These are phyloP conservation scores for Caerostris darwini DNA, from an alignment of 1,140 invertebrate genomes.

Conservation along the genomic window DNA sequence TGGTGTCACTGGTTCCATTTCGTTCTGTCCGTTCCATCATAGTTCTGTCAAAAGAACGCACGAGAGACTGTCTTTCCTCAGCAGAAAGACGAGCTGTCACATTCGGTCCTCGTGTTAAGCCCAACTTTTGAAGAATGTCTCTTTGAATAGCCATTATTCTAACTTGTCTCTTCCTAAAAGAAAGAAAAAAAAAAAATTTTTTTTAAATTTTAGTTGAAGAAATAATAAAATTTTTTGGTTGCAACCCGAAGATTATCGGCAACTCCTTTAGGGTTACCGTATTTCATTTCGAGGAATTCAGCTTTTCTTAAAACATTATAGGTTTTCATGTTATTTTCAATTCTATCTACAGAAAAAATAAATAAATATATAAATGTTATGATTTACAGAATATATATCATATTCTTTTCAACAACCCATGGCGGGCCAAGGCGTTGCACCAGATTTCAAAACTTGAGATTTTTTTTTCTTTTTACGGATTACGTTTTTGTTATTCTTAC, in stretches of 20 bases:
- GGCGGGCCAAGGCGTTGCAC: too few species aligned
- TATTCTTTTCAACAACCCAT: too few species aligned
- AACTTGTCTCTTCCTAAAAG: constrained; percentile 61
- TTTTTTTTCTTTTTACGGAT: too few species aligned
- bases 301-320: neutral
- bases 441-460: too few species aligned
- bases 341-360: too few species aligned
- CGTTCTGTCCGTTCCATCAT: neutral
- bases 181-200: neutral
- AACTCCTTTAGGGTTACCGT: neutral
- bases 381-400: too few species aligned
- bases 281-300: neutral
- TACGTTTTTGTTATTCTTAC: too few species aligned
- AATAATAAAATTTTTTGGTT: neutral
- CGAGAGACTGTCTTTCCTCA: constrained; percentile 46
- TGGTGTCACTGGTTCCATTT: neutral
- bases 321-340: neutral
- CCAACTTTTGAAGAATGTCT: constrained; percentile 68
- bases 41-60: constrained; percentile 57
- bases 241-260: neutral
- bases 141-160: constrained; percentile 52
- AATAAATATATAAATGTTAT: too few species aligned
- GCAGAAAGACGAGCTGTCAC: constrained; percentile 58
- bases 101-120: constrained; percentile 50
- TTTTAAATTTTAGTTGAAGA: neutral